These are phyloP conservation scores for Ochropleura leucogaster DNA, from an alignment of 2,888 invertebrate genomes.

Conservation along the genomic window DNA sequence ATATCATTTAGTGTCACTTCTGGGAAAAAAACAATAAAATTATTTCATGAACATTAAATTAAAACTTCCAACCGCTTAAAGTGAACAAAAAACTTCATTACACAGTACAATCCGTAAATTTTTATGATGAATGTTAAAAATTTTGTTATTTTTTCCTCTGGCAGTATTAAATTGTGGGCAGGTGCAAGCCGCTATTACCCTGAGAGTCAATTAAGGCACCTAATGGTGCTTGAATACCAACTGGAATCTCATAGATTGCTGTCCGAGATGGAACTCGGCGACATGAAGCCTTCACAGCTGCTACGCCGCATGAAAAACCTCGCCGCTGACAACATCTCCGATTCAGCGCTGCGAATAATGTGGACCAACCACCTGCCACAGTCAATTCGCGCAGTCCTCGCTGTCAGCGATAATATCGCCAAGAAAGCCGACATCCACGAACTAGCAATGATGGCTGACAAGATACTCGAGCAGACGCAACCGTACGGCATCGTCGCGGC, in stretches of 20 bases:
- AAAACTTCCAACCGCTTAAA: slow-evolving; percentile 4
- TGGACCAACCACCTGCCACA: too few species aligned
- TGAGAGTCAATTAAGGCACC: slow-evolving; percentile 69
- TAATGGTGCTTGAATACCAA: slow-evolving; percentile 61
- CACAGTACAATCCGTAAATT: slow-evolving; percentile 41
- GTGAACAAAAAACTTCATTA: slow-evolving; percentile 27
- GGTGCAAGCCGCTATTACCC: slow-evolving; percentile 67
- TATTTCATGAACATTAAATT: slow-evolving; percentile 4
- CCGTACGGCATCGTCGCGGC: too few species aligned
- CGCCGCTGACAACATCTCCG: too few species aligned
- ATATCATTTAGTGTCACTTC: neutral
- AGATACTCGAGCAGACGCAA: too few species aligned
- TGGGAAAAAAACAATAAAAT: neutral
- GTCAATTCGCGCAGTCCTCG: too few species aligned
- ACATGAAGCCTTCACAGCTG: too few species aligned
- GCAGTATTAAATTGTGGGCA: slow-evolving; percentile 63
- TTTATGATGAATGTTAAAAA: slow-evolving; percentile 52
- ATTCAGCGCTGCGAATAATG: too few species aligned
- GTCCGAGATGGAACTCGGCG: too few species aligned
- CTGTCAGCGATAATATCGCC: too few species aligned
- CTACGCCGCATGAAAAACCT: too few species aligned
- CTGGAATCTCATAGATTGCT: slow-evolving; percentile 70
- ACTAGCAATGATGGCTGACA: too few species aligned
- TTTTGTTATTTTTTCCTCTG: slow-evolving; percentile 46
- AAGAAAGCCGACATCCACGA: too few species aligned